A percentile compares a stretch with the other conserved stretches of the same genome.
Conservation (phyloP, 37 sponge, comb jelly and placozoan species). For the Ianthella basta region DNA sequence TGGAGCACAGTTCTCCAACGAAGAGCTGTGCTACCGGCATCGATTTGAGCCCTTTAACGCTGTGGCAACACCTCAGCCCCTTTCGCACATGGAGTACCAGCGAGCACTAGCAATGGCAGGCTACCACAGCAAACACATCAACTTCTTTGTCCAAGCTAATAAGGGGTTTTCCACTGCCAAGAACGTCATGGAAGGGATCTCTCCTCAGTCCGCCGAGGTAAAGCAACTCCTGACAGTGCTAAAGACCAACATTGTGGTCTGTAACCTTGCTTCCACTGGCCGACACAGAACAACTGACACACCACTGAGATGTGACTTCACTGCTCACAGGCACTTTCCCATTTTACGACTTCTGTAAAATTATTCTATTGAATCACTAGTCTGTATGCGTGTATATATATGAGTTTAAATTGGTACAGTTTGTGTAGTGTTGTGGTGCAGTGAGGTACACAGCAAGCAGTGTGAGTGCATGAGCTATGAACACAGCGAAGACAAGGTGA, state of each 20-base stretch:
- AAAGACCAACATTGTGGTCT: constrained; percentile 92
- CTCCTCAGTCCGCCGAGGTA: constrained; percentile 36
- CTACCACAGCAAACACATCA: constrained; percentile 64
- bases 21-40: constrained; percentile 67
- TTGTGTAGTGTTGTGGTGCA: too few relatives aligned
- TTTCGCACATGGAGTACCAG: constrained; percentile 74
- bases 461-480: not conserved
- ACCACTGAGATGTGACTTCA: constrained; percentile 76
- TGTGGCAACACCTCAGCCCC: constrained; percentile 75
- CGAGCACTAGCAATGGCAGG: constrained; percentile 48
- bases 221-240: constrained; percentile 69
- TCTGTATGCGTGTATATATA: not conserved
- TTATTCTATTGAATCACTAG: not conserved
- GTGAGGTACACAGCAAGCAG: too few relatives aligned
- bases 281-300: constrained; percentile 78
- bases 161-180: constrained; percentile 68
- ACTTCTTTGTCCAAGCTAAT: constrained; percentile 68
- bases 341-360: constrained; percentile 71
- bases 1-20: constrained; percentile 53
- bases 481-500: not conserved
- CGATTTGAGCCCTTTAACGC: constrained; percentile 77
- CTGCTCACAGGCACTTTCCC: constrained; percentile 86
- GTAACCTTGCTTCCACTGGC: constrained; percentile 86
- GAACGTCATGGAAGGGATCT: constrained; percentile 58
- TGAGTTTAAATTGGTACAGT: too few relatives aligned